Evolutionary conservation across 2,888 invertebrate genomes (phyloP).

Genomic region (Gibbula magus): DNA sequence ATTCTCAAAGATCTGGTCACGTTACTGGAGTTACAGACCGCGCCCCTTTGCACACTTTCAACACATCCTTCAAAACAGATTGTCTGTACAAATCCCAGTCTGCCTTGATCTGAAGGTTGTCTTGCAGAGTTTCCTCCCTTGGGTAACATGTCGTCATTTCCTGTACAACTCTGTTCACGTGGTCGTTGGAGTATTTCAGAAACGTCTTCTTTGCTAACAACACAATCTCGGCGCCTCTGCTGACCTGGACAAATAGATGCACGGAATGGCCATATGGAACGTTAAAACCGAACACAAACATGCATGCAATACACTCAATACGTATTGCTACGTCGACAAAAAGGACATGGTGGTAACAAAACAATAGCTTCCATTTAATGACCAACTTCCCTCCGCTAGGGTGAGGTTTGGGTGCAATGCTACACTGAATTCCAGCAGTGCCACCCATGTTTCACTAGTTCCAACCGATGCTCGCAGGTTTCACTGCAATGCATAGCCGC

Average conservation of each 20-base stretch:
- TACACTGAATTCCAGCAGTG: too few relatives aligned
- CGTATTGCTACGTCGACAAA: too few relatives aligned
- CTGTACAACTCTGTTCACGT: constrained; percentile 45
- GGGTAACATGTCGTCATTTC: constrained; percentile 58
- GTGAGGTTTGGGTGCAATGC: too few relatives aligned
- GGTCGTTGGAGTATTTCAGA: constrained; percentile 57
- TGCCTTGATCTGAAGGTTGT: constrained; percentile 56
- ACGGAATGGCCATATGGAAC: not conserved
- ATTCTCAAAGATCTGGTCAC: not conserved
- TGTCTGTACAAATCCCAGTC: constrained; percentile 59
- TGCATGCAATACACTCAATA: too few relatives aligned
- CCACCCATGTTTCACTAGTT: too few relatives aligned
- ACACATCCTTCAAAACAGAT: constrained; percentile 30
- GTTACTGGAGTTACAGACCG: not conserved
- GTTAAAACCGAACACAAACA: too few relatives aligned
- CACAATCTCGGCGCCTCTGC: constrained; percentile 66
- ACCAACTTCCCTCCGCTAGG: too few relatives aligned
- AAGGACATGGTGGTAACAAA: too few relatives aligned
- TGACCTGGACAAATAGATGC: constrained; percentile 43
- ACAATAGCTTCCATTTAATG: too few relatives aligned
- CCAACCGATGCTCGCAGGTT: too few relatives aligned
- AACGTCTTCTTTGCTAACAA: constrained; percentile 64
- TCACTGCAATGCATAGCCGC: too few relatives aligned
- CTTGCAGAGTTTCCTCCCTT: constrained; percentile 51
- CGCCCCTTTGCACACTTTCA: not conserved